These are phyloP conservation scores for Pristiophorus japonicus DNA, from an alignment of 2,113 vertebrate genomes.

Conservation along the genomic window DNA sequence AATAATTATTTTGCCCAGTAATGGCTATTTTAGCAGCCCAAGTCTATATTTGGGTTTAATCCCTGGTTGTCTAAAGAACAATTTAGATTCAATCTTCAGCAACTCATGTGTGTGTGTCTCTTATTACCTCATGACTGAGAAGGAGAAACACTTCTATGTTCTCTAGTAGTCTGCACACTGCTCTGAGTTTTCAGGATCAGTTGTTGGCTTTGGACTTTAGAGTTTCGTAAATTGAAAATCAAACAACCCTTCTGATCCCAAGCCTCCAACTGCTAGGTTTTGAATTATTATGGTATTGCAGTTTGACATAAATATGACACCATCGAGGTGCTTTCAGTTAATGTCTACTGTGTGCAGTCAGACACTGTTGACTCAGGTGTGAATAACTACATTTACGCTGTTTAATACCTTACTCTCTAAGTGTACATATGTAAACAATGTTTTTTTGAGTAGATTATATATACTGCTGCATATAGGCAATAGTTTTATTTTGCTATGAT, in stretches of 20 bases:
- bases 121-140: not conserved
- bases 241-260: not conserved
- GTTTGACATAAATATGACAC: not conserved
- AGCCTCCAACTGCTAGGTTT: not conserved
- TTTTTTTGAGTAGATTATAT: not conserved
- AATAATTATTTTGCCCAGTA: not conserved
- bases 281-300: not conserved
- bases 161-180: not conserved
- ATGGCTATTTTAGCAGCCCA: not conserved
- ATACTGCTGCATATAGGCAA: no score
- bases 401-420: not conserved
- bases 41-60: not conserved
- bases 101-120: not conserved
- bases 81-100: not conserved
- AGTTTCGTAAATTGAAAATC: not conserved
- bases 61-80: not conserved
- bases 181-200: not conserved
- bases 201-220: not conserved
- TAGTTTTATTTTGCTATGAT: not conserved
- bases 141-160: not conserved
- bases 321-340: not conserved
- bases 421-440: not conserved
- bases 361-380: conserved; percentile 5
- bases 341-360: not conserved
- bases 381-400: not conserved